phyloP scores from a whole-genome alignment of 2,888 invertebrate genomes.

The Norana najaformis region DNA sequence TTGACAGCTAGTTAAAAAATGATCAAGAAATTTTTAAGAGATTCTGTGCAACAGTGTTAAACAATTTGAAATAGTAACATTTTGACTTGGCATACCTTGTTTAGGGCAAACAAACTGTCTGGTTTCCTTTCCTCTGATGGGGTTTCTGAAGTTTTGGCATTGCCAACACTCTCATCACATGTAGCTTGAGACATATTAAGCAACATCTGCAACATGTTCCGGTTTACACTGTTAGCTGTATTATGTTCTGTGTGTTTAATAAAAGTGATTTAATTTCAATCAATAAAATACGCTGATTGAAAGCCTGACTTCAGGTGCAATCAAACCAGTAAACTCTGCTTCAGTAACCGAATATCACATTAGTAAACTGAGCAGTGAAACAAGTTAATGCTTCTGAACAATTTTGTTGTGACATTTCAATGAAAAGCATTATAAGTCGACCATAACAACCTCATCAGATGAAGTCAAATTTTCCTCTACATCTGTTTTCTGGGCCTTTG shows the following conservation, averaged over 20 bases:
- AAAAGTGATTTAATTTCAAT: too few relatives aligned
- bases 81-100: not conserved
- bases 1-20: not conserved
- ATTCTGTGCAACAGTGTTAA: not conserved
- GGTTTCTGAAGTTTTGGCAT: not conserved
- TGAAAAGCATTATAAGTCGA: not conserved
- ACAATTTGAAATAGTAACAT: not conserved
- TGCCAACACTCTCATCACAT: not conserved
- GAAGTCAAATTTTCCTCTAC: not conserved
- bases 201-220: constrained; percentile 13
- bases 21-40: not conserved
- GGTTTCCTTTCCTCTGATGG: not conserved
- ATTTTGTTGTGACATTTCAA: too few relatives aligned
- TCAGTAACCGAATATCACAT: too few relatives aligned
- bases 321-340: too few relatives aligned
- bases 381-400: too few relatives aligned
- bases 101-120: not conserved
- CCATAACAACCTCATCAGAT: not conserved
- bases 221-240: not conserved
- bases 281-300: too few relatives aligned
- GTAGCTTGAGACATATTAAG: not conserved
- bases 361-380: too few relatives aligned
- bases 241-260: not conserved
- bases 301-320: not conserved
- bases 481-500: not conserved